Conservation (phyloP, 2,113 vertebrate species). For the Dicentrarchus labrax region DNA sequence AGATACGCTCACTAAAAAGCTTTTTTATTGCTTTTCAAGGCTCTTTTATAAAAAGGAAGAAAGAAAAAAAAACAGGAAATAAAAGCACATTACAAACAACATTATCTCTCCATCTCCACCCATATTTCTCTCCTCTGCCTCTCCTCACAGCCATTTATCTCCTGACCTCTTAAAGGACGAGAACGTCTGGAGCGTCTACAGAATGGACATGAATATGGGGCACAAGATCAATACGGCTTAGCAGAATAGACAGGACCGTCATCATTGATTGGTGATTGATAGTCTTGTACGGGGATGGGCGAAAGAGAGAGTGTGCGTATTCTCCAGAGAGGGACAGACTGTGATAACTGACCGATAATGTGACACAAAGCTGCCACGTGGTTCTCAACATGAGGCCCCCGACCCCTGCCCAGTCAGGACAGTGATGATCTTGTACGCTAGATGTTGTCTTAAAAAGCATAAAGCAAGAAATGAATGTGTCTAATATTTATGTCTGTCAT, state of each 20-base stretch:
- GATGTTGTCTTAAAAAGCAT: background rate
- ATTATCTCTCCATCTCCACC: background rate
- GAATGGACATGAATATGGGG: background rate
- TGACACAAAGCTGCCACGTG: background rate
- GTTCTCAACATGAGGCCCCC: background rate
- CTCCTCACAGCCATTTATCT: background rate
- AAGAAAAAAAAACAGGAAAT: background rate
- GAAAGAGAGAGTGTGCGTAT: background rate
- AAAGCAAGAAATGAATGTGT: background rate
- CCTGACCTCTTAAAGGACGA: conserved; percentile 9
- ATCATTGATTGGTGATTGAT: conserved; percentile 49
- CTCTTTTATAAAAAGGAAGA: no score
- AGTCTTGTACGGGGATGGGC: background rate
- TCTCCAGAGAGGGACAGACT: background rate
- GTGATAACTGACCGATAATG: conserved; percentile 20
- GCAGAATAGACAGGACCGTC: conserved; percentile 19
- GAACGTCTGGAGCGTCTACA: conserved; percentile 11
- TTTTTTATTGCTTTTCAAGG: no score
- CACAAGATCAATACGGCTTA: conserved; percentile 26
- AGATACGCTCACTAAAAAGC: no score
- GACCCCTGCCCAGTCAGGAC: background rate
- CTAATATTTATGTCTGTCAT: background rate
- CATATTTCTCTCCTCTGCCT: background rate
- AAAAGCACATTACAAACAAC: background rate
- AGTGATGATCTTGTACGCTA: background rate